Evolutionary conservation across 2,888 invertebrate genomes (phyloP).

Genomic region (Achlya flavicornis): DNA sequence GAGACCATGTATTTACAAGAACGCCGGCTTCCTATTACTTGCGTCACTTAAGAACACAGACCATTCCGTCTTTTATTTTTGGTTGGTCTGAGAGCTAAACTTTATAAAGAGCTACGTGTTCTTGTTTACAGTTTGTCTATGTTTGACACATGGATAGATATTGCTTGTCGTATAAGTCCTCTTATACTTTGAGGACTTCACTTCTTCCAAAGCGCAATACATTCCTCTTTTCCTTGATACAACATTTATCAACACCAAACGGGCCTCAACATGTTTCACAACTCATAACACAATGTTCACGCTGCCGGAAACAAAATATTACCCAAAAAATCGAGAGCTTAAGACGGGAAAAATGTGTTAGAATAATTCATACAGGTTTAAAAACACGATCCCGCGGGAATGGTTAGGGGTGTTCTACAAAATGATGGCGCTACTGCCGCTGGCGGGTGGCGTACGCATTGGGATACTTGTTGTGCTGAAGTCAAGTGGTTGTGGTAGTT

Average conservation of each 20-base stretch:
- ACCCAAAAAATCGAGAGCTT: constrained; percentile 34
- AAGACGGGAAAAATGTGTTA: constrained; percentile 37
- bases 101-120: too few species aligned
- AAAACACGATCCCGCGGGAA: constrained; percentile 5
- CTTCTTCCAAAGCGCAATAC: neutral
- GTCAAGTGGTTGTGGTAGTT: too few species aligned
- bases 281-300: constrained; percentile 5
- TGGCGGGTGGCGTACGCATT: neutral
- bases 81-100: too few species aligned
- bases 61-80: too few species aligned
- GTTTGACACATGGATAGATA: too few species aligned
- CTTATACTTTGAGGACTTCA: neutral
- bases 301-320: constrained; percentile 10
- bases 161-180: too few species aligned
- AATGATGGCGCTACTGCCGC: neutral
- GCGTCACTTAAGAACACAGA: too few species aligned
- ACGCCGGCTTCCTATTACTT: too few species aligned
- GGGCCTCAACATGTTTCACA: neutral
- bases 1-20: too few species aligned
- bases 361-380: constrained; percentile 33
- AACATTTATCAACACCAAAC: neutral
- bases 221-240: neutral
- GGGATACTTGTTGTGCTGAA: neutral
- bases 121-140: too few species aligned
- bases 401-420: constrained; percentile 5